Percentiles rank a stretch among this genome's conserved stretches.
phyloP scores from a whole-genome alignment of 2,797 vertebrate species.

The Rallus crepitans region DNA sequence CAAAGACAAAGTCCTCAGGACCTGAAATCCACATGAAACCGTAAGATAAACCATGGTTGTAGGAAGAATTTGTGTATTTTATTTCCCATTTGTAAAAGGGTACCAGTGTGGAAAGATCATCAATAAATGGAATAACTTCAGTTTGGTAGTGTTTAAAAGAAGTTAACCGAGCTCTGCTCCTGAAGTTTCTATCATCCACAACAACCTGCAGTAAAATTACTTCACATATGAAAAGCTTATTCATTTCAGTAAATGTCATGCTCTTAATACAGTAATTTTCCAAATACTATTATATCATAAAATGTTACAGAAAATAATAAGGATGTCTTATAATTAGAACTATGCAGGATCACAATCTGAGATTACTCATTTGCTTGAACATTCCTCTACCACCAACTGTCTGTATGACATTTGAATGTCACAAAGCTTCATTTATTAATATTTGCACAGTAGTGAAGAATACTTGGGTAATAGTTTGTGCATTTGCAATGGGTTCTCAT shows the following conservation, averaged over 20 bases:
- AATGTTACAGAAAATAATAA: conserved; percentile 47
- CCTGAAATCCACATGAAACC: not conserved
- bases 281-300: conserved; percentile 18
- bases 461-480: not conserved
- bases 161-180: not conserved
- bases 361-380: conserved; percentile 28
- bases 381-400: not conserved
- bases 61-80: not conserved
- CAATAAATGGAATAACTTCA: not conserved
- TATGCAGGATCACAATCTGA: not conserved
- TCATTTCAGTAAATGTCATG: conserved; percentile 40
- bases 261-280: not conserved
- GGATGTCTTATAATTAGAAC: conserved; percentile 31
- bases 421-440: conserved; percentile 25
- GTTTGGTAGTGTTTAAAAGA: not conserved
- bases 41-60: not conserved
- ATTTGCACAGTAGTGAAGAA: not conserved
- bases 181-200: not conserved
- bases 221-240: conserved; percentile 4
- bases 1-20: not conserved
- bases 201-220: not conserved
- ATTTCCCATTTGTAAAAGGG: not conserved
- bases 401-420: conserved; percentile 42
- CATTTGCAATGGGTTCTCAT: not conserved
- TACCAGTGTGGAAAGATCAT: not conserved